Base-by-base conservation (phyloP, 2,888 invertebrate genomes). In the Apeira syringaria region DNA sequence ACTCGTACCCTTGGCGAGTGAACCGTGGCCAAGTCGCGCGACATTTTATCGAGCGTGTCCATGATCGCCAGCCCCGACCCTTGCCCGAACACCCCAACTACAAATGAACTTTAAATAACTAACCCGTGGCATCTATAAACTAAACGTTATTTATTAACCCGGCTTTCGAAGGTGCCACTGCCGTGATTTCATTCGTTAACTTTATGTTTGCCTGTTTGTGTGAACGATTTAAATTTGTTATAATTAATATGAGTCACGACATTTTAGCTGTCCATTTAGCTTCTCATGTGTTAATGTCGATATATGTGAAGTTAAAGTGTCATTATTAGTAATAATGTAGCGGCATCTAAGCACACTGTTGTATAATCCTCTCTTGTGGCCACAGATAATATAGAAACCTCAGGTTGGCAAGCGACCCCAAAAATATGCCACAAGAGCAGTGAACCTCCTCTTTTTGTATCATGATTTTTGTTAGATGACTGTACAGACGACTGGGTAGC, bases 91-190 rank as follows among this genome's bases (percentile, higher is more conserved):
- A 39, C 53, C 53, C 64, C 56, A 65, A 18, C 30, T 43, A 45
- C 35, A 46, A 68, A 71, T 67, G 66, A 74, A 71, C 69, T 70
- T 69, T 75, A 68, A 75, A 72, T 72, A 74, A 64, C 67, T 65
- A 60, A 64, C 64, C 66, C 62, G 69, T 65, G 66, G 68, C 67
- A 65, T 67, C 68, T 73, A 72, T 72, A 68, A 78, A 74, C 66
- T 74, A 73, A 76, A 66, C 67, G 64, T 64, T 65, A 68, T 66
- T 76, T 70, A 76, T 77, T 78, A 73, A 65, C 65, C 55, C 55
- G 61, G 70, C 73, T 75, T 76, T 74, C 66, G 68, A 61, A 72
- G 69, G 50, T 54, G 51, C 43, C 32, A 43, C 49, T 41, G 44
- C 46, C 48, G 48, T 45, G 56, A 53, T 50, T 53, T 42, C 37